Conservation (phyloP, 2,113 vertebrate species). For the Neotragus moschatus region DNA sequence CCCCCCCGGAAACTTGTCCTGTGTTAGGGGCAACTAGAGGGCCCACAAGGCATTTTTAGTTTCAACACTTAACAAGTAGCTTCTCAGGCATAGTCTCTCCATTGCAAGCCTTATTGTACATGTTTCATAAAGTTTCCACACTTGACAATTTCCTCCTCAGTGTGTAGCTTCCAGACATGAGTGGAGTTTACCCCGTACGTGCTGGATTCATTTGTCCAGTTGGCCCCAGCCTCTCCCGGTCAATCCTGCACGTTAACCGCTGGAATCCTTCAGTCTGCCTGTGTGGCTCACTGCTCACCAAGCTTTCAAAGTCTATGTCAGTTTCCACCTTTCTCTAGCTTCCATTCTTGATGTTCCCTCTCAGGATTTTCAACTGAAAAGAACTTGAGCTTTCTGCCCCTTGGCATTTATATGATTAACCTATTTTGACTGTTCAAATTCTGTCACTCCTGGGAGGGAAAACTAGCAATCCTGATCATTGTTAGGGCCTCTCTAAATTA, state of each 20-base stretch:
- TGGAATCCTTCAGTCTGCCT: background rate
- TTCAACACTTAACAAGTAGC: background rate
- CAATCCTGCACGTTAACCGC: background rate
- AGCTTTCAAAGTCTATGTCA: background rate
- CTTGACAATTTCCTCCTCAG: background rate
- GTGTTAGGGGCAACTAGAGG: background rate
- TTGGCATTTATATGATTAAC: background rate
- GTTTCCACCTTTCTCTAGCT: background rate
- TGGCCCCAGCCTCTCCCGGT: background rate
- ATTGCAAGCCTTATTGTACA: background rate
- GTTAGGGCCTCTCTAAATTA: background rate
- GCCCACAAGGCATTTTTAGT: background rate
- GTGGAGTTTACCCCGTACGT: fast-evolving
- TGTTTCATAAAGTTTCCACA: background rate
- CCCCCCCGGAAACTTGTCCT: background rate
- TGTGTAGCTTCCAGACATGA: background rate
- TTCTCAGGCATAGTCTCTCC: background rate
- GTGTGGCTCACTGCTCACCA: background rate
- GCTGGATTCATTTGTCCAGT: background rate
- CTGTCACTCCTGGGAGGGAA: background rate
- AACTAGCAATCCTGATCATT: background rate
- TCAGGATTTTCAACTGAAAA: background rate
- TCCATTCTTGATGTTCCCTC: background rate
- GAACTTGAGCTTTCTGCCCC: background rate
- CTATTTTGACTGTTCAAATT: background rate